A percentile compares a stretch with the other conserved stretches of the same genome.
Conservation (phyloP, 2,113 vertebrate species). For the Hyperoodon ampullatus region DNA sequence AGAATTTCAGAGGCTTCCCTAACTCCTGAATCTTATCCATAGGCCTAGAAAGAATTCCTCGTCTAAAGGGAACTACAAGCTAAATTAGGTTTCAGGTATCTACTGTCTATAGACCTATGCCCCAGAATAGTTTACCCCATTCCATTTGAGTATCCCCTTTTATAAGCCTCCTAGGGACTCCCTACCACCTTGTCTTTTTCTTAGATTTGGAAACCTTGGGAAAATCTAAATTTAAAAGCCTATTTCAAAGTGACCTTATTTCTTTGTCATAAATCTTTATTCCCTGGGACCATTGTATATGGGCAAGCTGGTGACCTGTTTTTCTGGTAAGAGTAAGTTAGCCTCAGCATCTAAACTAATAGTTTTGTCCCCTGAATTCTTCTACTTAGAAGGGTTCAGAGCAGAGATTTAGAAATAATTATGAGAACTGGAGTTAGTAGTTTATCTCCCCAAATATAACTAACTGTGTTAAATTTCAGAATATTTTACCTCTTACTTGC, state of each 20-base stretch:
- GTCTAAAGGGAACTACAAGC: not conserved
- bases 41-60: constrained; percentile 12
- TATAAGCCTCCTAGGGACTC: not conserved
- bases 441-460: not conserved
- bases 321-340: constrained; percentile 52
- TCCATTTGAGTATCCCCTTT: not conserved
- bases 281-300: not conserved
- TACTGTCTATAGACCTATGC: not conserved
- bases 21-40: not conserved
- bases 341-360: not conserved
- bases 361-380: not conserved
- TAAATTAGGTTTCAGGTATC: not conserved
- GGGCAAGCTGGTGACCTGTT: not conserved
- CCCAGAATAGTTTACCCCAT: not conserved
- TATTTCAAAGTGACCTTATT: constrained; percentile 58
- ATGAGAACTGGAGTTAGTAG: not conserved
- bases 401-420: constrained; percentile 44
- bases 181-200: constrained; percentile 26
- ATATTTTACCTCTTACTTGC: constrained; percentile 8
- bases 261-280: constrained; percentile 58
- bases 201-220: constrained; percentile 47
- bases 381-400: constrained; percentile 14
- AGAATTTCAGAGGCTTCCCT: constrained; percentile 35
- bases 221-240: constrained; percentile 57
- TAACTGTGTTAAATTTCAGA: constrained; percentile 36